Percentiles rank a stretch among this genome's conserved stretches.
Evolutionary conservation across 2,797 vertebrate species (phyloP).

Genomic region (Premnoplex brunnescens): DNA sequence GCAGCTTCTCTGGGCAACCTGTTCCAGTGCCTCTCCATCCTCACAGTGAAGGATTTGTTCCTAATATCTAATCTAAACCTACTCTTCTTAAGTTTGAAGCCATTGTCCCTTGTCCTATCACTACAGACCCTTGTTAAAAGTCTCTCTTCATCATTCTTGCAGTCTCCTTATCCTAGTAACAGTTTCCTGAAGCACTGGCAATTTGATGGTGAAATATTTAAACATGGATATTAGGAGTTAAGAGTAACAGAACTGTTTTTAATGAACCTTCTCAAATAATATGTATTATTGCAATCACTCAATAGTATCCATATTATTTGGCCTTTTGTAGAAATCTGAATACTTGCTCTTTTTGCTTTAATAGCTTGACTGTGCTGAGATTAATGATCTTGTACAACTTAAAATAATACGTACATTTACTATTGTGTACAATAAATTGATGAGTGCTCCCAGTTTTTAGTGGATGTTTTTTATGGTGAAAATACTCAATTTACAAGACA

Average conservation of each 20-base stretch:
- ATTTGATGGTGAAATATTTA: not conserved
- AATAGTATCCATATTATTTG: not conserved
- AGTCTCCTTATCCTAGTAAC: not conserved
- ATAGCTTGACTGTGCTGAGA: not conserved
- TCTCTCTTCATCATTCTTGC: not conserved
- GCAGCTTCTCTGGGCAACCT: not conserved
- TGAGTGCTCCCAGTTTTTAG: not conserved
- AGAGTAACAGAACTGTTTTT: not conserved
- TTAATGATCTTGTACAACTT: not conserved
- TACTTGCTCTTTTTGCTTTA: not conserved
- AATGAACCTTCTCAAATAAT: not conserved
- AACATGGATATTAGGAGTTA: not conserved
- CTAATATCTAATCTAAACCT: not conserved
- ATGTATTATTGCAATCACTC: not conserved
- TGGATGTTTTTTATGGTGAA: not conserved
- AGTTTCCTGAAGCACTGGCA: not conserved
- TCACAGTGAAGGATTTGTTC: not conserved
- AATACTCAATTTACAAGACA: not conserved
- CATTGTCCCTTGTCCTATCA: not conserved
- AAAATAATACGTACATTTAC: not conserved
- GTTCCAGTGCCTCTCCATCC: not conserved
- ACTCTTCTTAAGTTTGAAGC: not conserved
- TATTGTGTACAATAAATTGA: not conserved
- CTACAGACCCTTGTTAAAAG: not conserved
- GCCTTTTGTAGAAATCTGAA: not conserved